These are phyloP conservation scores for Pristionchus exspectatus DNA, from an alignment of 2,888 invertebrate genomes.

Conservation along the genomic window DNA sequence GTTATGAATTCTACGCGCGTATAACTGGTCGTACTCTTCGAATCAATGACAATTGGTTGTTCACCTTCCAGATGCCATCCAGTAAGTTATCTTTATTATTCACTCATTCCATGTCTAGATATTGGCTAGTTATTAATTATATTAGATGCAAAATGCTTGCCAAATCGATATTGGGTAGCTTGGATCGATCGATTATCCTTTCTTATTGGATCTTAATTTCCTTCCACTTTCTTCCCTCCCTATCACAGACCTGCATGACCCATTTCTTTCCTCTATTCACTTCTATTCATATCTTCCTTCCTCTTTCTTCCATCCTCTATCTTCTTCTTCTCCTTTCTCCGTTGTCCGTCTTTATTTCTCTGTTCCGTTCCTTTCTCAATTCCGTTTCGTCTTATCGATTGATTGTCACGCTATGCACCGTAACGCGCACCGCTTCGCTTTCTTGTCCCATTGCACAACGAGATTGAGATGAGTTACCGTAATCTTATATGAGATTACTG, in stretches of 20 bases:
- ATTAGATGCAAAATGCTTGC: conserved; percentile 14
- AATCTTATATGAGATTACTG: not conserved
- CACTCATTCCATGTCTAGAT: not conserved
- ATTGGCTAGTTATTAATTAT: not conserved
- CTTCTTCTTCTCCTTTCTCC: not conserved
- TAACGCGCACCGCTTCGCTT: conserved; percentile 40
- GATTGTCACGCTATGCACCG: not conserved
- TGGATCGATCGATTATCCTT: conserved; percentile 4
- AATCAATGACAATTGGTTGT: conserved; percentile 95
- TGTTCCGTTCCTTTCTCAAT: conserved; percentile 12
- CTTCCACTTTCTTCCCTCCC: not conserved
- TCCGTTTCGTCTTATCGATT: conserved; percentile 26
- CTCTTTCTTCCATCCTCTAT: not conserved
- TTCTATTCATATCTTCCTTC: conserved; percentile 8
- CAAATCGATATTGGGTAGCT: conserved; percentile 1
- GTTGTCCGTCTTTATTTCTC: conserved; percentile 22
- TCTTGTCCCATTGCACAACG: not conserved
- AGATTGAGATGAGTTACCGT: not conserved
- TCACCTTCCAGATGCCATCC: conserved; percentile 85
- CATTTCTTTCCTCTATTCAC: conserved; percentile 24
- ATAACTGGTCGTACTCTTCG: conserved; percentile 93
- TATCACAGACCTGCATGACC: conserved; percentile 26
- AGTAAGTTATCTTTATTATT: conserved; percentile 69
- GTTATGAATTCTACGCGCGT: conserved; percentile 94
- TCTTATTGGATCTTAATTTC: not conserved